These are phyloP conservation scores for Microtus pennsylvanicus DNA, from an alignment of 2,113 vertebrate genomes.

Conservation along the genomic window DNA sequence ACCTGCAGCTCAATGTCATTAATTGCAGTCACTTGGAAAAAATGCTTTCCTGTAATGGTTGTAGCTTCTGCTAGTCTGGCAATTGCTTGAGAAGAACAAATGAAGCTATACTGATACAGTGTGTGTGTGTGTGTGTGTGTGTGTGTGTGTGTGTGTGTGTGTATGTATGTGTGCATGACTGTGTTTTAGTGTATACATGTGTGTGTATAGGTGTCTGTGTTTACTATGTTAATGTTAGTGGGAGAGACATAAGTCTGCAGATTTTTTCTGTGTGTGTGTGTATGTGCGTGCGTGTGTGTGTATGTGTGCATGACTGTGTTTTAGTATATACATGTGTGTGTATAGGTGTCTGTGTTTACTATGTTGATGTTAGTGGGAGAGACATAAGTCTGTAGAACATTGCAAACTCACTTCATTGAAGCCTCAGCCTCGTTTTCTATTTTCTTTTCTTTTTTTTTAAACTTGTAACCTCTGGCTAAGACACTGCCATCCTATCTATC, in stretches of 20 bases:
- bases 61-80: neutral
- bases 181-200: neutral
- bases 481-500: neutral
- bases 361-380: neutral
- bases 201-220: no score
- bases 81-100: neutral
- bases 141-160: accelerated
- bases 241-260: neutral
- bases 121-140: no score
- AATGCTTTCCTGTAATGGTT: neutral
- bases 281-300: accelerated
- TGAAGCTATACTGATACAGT: accelerated
- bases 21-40: neutral
- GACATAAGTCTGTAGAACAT: neutral
- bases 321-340: neutral
- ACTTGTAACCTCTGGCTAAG: neutral
- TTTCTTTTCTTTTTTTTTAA: neutral
- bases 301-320: no score
- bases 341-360: no score
- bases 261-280: no score
- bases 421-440: no score
- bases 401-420: neutral
- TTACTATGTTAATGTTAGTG: accelerated
- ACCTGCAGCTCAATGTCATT: neutral
- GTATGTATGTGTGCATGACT: neutral